Percentiles rank a stretch among this genome's conserved stretches.
Evolutionary conservation across 2,113 vertebrate species (phyloP).

Genomic region (Mesitornis unicolor): DNA sequence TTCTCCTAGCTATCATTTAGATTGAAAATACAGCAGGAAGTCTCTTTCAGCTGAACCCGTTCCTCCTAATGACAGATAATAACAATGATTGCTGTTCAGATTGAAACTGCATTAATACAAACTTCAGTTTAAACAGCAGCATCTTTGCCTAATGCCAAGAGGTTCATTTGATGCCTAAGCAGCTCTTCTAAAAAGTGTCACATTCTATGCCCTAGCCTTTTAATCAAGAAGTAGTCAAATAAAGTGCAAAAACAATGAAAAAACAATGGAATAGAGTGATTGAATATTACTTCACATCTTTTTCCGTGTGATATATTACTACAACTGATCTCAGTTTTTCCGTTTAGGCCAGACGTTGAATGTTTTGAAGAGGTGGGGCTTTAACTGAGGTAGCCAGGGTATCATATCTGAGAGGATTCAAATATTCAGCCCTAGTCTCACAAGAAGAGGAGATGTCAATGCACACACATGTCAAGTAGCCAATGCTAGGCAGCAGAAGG

Average conservation of each 20-base stretch:
- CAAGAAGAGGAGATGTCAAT: neutral
- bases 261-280: neutral
- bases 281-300: neutral
- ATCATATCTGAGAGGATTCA: neutral
- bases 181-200: conserved; percentile 36
- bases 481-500: neutral
- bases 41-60: neutral
- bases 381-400: neutral
- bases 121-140: conserved; percentile 36
- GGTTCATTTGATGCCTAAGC: conserved; percentile 37
- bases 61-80: conserved; percentile 37
- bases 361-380: neutral
- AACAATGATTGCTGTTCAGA: conserved; percentile 29
- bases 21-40: neutral
- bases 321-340: neutral
- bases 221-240: conserved; percentile 36
- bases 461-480: neutral
- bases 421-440: neutral
- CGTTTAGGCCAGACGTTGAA: neutral
- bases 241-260: neutral
- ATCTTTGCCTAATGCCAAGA: conserved; percentile 50
- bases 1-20: neutral
- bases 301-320: neutral
- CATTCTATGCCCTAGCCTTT: neutral
- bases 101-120: conserved; percentile 36